These are phyloP conservation scores for Zenarchopterus dispar DNA, from an alignment of 2,797 vertebrate genomes.

Conservation along the genomic window DNA sequence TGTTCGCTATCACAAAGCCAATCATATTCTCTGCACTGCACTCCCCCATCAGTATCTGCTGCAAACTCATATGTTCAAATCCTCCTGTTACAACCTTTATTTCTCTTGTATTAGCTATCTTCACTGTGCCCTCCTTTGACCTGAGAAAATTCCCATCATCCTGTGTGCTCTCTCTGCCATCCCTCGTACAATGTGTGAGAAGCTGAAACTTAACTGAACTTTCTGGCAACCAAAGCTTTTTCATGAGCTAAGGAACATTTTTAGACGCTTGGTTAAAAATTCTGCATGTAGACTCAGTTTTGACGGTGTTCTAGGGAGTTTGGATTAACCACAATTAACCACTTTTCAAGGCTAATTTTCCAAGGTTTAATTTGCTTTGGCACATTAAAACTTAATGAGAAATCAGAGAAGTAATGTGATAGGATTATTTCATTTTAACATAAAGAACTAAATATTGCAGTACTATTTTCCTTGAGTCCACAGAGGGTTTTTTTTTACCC, in stretches of 20 bases:
- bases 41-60: slow-evolving; percentile 7
- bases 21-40: slow-evolving; percentile 20
- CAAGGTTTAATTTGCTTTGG: too few relatives aligned
- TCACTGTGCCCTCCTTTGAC: slow-evolving; percentile 1
- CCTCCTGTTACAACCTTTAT: slow-evolving; percentile 19
- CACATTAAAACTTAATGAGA: too few relatives aligned
- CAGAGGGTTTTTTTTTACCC: background rate
- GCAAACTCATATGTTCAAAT: slow-evolving; percentile 15
- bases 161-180: slow-evolving; percentile 9
- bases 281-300: background rate
- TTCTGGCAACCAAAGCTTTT: background rate
- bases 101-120: slow-evolving; percentile 10
- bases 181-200: background rate
- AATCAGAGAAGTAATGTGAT: too few relatives aligned
- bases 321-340: too few relatives aligned
- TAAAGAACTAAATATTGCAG: background rate
- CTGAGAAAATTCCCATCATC: slow-evolving; percentile 26
- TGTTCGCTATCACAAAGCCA: slow-evolving; percentile 36
- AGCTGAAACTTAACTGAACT: slow-evolving; percentile 26
- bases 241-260: background rate
- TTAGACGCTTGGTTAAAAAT: background rate
- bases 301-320: too few relatives aligned
- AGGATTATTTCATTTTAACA: too few relatives aligned
- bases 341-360: too few relatives aligned
- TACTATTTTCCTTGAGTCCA: too few relatives aligned